Percentiles rank a stretch among this genome's conserved stretches.
Conservation (phyloP, 2,888 invertebrate species). For the Drosophila helvetica region DNA sequence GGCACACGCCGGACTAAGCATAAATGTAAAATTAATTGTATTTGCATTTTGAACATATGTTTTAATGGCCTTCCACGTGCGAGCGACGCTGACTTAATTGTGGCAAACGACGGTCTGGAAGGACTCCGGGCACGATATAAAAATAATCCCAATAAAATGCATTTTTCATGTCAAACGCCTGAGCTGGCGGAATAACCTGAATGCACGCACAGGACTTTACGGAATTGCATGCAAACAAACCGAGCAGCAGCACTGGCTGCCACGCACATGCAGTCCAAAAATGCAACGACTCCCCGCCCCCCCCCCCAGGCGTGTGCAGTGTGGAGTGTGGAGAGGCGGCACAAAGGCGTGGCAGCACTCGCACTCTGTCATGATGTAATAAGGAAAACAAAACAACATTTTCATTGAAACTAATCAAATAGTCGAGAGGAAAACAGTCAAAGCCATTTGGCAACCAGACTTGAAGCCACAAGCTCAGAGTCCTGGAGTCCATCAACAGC, state of each 20-base stretch:
- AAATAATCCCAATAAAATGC: slow-evolving; percentile 81
- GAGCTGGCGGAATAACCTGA: slow-evolving; percentile 79
- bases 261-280: slow-evolving; percentile 49
- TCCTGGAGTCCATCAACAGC: slow-evolving; percentile 5
- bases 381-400: slow-evolving; percentile 56
- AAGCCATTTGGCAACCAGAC: slow-evolving; percentile 38
- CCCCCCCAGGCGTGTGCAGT: background rate
- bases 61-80: slow-evolving; percentile 34
- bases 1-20: slow-evolving; percentile 45
- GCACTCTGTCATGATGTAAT: slow-evolving; percentile 62
- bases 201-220: slow-evolving; percentile 80
- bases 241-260: slow-evolving; percentile 33
- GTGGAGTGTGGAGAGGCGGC: background rate
- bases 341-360: slow-evolving; percentile 12
- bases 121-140: slow-evolving; percentile 62
- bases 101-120: slow-evolving; percentile 22
- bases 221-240: slow-evolving; percentile 78
- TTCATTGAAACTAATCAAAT: slow-evolving; percentile 57
- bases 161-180: slow-evolving; percentile 81
- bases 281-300: background rate
- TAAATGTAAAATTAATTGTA: slow-evolving; percentile 74
- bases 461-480: slow-evolving; percentile 12
- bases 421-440: slow-evolving; percentile 40
- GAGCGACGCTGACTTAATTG: slow-evolving; percentile 48
- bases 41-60: slow-evolving; percentile 62